These are phyloP conservation scores for Craterocephalus amniculus DNA, from an alignment of 2,797 vertebrate genomes.

Conservation along the genomic window DNA sequence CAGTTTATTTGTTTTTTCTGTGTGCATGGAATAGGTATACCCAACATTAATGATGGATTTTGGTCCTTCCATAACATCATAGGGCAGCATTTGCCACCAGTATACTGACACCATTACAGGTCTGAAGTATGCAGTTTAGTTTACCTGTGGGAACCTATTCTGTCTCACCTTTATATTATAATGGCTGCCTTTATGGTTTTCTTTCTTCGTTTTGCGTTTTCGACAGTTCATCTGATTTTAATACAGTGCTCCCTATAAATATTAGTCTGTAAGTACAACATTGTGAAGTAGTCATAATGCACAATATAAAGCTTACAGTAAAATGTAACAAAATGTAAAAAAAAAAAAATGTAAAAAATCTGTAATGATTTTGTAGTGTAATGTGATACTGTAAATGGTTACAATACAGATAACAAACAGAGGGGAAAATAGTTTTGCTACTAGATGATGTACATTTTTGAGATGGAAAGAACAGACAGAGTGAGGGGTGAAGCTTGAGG, in stretches of 20 bases:
- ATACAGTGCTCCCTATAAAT: background rate
- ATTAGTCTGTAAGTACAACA: background rate
- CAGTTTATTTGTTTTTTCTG: slow-evolving; percentile 58
- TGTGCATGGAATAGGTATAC: slow-evolving; percentile 62
- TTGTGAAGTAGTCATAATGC: background rate
- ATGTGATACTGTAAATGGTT: background rate
- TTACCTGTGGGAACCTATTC: slow-evolving; percentile 67
- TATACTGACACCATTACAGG: slow-evolving; percentile 74
- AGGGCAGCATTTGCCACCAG: slow-evolving; percentile 74
- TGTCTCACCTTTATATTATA: slow-evolving; percentile 20
- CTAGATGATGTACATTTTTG: slow-evolving; percentile 40
- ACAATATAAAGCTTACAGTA: background rate
- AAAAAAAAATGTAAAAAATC: background rate
- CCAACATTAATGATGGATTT: slow-evolving; percentile 77
- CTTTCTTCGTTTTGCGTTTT: slow-evolving; percentile 6
- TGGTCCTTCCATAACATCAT: slow-evolving; percentile 68
- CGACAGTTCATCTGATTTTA: background rate
- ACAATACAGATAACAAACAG: slow-evolving; percentile 3
- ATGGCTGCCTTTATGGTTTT: slow-evolving; percentile 7
- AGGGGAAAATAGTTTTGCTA: slow-evolving; percentile 10
- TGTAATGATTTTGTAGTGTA: background rate
- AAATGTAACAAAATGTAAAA: background rate
- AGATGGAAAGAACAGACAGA: slow-evolving; percentile 44
- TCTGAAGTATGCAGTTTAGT: slow-evolving; percentile 61
- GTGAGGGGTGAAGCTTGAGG: slow-evolving; percentile 27